These are phyloP conservation scores for Myotis planiceps DNA, from an alignment of 2,797 vertebrate genomes.

Conservation along the genomic window DNA sequence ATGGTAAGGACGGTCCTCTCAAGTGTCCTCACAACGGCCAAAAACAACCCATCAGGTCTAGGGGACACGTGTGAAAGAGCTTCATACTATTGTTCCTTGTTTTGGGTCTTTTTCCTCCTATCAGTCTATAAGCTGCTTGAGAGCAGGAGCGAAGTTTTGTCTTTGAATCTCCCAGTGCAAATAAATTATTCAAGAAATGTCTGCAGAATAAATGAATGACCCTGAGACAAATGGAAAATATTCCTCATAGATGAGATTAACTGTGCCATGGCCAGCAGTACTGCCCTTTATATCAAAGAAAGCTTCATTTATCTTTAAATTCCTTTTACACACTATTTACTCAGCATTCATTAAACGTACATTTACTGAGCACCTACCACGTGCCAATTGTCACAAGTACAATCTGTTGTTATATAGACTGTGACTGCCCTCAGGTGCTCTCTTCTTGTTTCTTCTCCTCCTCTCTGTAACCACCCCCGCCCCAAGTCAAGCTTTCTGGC, in stretches of 20 bases:
- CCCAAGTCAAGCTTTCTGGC: background rate
- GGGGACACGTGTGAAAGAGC: background rate
- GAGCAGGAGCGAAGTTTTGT: background rate
- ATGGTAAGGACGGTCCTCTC: constrained; percentile 29
- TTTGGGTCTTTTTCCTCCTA: background rate
- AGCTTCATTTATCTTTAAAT: constrained; percentile 63
- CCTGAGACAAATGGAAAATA: constrained; percentile 4
- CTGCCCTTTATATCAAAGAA: background rate
- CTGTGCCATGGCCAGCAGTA: background rate
- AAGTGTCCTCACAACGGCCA: background rate
- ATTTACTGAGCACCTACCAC: background rate
- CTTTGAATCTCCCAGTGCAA: background rate
- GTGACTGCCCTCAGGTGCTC: background rate
- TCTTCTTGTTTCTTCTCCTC: background rate
- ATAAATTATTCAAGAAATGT: constrained; percentile 27
- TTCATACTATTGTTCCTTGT: background rate
- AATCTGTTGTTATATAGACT: background rate
- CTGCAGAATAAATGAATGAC: constrained; percentile 38
- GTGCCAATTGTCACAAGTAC: background rate
- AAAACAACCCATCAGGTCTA: background rate
- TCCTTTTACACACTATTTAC: background rate
- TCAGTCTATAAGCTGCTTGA: background rate
- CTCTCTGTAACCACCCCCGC: background rate
- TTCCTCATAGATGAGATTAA: background rate
- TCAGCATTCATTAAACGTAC: background rate